Base-by-base conservation (phyloP, 2,113 vertebrate genomes). In the Eulacestoma nigropectus region DNA sequence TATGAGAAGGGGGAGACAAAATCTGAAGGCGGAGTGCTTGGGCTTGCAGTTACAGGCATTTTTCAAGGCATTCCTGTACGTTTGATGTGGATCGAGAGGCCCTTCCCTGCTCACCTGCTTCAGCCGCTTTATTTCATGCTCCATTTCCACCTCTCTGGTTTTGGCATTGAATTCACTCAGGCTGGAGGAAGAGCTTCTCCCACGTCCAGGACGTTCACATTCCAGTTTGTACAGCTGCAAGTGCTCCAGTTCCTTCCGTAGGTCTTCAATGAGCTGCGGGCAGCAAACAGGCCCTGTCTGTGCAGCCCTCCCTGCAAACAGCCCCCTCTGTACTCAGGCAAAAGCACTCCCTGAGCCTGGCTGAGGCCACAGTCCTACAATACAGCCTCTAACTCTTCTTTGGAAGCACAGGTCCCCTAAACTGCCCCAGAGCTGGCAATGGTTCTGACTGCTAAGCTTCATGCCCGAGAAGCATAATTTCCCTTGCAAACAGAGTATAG, bases 161-260 rank as follows among this genome's bases (percentile, higher is more conserved):
- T 98, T 98, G 95, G 97, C 98, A 4, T 85, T 99, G 97, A 98
- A 98, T 96, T 99, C 99, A 4, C 98, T 97, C 82, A 99, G 72
- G 23, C 98, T 95, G 2, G 98, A 98, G 14, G 99, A 98, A 2
- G 98, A 98, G 76, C 98, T 98, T 30, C 99, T 98, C 17, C 98
- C 98, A 33, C 99, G 97, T 16, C 99, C 98, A 0, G 98, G 97
- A 53, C 98, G 98, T 92, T 99, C 99, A 2, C 98, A 97, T 80
- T 99, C 99, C 97, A 99, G 98, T 90, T 99, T 99, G 95, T 98
- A 99, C 50, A 99, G 96, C 97, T 99, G 99, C 94, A 99, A 90
- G 94, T 99, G 98, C 91, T 99, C 99, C 95, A 99, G 97, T 52
- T 99, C 99, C 96, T 99, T 98, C 47, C 99, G 97, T 87, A 99